Conservation (phyloP, 2,888 invertebrate species). For the Acanthosoma haemorrhoidale region DNA sequence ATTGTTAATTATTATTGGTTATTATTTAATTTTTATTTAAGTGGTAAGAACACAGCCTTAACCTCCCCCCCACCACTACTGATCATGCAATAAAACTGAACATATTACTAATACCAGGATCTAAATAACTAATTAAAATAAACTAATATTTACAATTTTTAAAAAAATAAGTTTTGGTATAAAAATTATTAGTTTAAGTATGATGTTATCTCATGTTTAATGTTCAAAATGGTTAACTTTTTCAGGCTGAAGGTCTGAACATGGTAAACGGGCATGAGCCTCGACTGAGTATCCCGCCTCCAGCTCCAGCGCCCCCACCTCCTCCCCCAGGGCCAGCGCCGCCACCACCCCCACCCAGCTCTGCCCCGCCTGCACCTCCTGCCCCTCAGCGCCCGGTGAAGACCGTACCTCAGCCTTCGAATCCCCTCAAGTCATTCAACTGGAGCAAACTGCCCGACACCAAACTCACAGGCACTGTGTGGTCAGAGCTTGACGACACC, state of each 20-base stretch:
- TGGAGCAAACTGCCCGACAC: constrained; percentile 93
- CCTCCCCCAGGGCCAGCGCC: constrained; percentile 57
- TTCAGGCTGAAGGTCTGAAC: constrained; percentile 40
- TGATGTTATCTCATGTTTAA: background rate
- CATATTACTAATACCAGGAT: background rate
- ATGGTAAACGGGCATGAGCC: constrained; percentile 36
- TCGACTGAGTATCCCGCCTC: constrained; percentile 51
- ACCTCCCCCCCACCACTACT: too few relatives aligned
- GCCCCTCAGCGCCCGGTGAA: constrained; percentile 50
- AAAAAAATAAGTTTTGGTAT: too few relatives aligned
- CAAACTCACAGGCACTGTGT: constrained; percentile 87
- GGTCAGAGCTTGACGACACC: constrained; percentile 89
- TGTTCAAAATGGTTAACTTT: background rate
- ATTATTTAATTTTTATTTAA: too few relatives aligned
- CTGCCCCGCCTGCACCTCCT: constrained; percentile 45
- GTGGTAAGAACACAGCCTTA: too few relatives aligned
- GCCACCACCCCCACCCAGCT: constrained; percentile 53
- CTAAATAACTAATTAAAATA: too few relatives aligned
- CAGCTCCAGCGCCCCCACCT: constrained; percentile 56
- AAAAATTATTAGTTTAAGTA: too few relatives aligned
- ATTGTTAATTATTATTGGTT: too few relatives aligned
- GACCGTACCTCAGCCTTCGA: constrained; percentile 87
- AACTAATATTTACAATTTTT: too few relatives aligned
- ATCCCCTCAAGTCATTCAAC: constrained; percentile 93
- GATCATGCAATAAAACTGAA: background rate